A percentile compares a stretch with the other conserved stretches of the same genome.
phyloP scores from a whole-genome alignment of 2,113 vertebrate genomes.

The Murina feae region DNA sequence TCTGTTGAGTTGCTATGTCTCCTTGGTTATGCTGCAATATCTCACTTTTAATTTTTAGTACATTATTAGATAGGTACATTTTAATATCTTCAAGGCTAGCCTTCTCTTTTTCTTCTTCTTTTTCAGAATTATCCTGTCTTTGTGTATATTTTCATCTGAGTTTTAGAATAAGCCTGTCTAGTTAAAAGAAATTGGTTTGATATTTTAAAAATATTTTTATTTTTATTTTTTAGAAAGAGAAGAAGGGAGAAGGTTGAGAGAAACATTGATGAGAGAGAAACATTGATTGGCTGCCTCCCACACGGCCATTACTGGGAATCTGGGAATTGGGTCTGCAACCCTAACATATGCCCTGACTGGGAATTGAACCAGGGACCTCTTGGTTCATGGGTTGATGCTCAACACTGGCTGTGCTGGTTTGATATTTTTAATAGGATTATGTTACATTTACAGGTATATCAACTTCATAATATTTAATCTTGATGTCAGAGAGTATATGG shows the following conservation, averaged over 20 bases:
- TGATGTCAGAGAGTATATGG: not conserved
- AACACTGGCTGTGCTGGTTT: no score
- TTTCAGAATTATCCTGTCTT: not conserved
- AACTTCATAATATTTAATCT: not conserved
- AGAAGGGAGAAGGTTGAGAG: no score
- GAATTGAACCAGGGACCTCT: no score
- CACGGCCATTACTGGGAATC: no score
- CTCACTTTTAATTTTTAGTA: conserved; percentile 1
- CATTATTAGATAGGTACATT: not conserved
- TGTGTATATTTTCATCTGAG: not conserved
- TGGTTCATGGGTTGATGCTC: no score
- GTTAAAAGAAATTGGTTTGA: not conserved
- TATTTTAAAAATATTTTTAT: not conserved
- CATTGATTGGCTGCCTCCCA: no score
- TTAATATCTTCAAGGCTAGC: not conserved
- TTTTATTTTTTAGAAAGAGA: no score
- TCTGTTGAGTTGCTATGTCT: not conserved
- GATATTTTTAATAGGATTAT: not conserved
- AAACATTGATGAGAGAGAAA: no score
- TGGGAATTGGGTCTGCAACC: no score
- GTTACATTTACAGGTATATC: not conserved
- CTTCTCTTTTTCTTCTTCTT: not conserved
- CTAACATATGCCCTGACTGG: no score
- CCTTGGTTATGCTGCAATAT: not conserved
- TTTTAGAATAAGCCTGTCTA: not conserved